Evolutionary conservation across 2,797 vertebrate species (phyloP).

Genomic region (Rhinatrema bivittatum): DNA sequence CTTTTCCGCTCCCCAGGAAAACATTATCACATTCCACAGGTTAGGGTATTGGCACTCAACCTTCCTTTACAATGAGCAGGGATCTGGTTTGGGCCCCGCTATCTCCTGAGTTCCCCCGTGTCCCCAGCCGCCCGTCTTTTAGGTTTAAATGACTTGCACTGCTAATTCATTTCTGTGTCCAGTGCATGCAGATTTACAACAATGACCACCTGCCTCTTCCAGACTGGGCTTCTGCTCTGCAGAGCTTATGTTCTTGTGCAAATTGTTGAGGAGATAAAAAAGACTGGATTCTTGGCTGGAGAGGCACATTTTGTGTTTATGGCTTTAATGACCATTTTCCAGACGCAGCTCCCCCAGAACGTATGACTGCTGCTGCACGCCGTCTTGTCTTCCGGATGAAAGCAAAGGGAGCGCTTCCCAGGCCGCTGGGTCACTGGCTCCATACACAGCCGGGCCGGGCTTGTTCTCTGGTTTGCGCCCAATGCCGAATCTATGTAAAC

Average conservation of each 20-base stretch:
- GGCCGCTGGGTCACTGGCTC: no score
- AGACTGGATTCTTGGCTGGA: not conserved
- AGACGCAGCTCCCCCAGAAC: not conserved
- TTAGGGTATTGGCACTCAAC: not conserved
- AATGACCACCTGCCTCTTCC: not conserved
- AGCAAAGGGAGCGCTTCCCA: not conserved
- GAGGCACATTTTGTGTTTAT: not conserved
- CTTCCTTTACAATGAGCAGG: no score
- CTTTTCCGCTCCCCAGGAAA: not conserved
- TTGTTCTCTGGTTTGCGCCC: no score
- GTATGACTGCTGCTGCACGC: fast-evolving
- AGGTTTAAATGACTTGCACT: not conserved
- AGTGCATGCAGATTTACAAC: not conserved
- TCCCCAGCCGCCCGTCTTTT: no score
- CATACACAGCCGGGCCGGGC: no score
- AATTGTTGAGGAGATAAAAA: not conserved
- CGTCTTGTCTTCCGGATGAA: not conserved
- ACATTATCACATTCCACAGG: not conserved
- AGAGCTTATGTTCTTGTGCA: not conserved
- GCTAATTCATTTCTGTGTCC: not conserved
- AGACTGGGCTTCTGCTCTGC: not conserved
- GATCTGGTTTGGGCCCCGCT: no score
- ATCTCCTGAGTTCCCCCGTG: no score
- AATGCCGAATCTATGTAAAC: no score
- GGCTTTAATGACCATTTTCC: not conserved